Percentiles rank a stretch among this genome's conserved stretches.
Evolutionary conservation across 2,888 invertebrate species (phyloP).

Genomic region (Agrilus cyanescens): DNA sequence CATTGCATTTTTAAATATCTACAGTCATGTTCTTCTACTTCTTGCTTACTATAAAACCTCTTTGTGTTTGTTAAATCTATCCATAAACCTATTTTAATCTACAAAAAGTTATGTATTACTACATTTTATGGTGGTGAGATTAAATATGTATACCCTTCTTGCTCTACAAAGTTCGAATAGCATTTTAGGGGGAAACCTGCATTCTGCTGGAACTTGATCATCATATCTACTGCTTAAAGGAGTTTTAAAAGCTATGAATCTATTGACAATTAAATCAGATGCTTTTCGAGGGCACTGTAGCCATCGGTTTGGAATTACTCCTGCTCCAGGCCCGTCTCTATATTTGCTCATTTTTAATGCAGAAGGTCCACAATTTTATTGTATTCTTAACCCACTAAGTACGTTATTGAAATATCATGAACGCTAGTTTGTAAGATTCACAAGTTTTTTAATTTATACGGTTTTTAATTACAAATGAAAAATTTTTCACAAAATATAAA

Average conservation of each 20-base stretch:
- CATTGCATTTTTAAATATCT: constrained; percentile 83
- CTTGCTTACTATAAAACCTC: constrained; percentile 79
- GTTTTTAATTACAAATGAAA: no score
- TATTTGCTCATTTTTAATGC: constrained; percentile 20
- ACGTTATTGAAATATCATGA: neutral
- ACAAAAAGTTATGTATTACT: constrained; percentile 15
- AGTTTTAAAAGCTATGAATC: constrained; percentile 92
- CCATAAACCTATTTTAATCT: constrained; percentile 88
- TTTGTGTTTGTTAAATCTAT: constrained; percentile 93
- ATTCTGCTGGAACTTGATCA: constrained; percentile 69
- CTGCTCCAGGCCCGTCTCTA: constrained; percentile 45
- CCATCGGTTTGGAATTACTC: constrained; percentile 79
- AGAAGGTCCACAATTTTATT: neutral
- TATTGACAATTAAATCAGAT: constrained; percentile 55
- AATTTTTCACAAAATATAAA: no score
- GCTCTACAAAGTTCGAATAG: constrained; percentile 67
- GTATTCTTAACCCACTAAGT: neutral
- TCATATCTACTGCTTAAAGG: constrained; percentile 77
- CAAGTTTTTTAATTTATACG: no score
- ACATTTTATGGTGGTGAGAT: neutral
- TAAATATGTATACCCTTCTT: constrained; percentile 59
- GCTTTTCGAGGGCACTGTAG: constrained; percentile 78
- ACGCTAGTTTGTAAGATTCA: no score
- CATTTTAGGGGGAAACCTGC: constrained; percentile 80
- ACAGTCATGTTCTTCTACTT: constrained; percentile 63